Percentiles rank a stretch among this genome's conserved stretches.
These are phyloP conservation scores for Ephydatia muelleri DNA, from an alignment of 37 sponge, comb jelly and placozoan genomes.

Conservation along the genomic window DNA sequence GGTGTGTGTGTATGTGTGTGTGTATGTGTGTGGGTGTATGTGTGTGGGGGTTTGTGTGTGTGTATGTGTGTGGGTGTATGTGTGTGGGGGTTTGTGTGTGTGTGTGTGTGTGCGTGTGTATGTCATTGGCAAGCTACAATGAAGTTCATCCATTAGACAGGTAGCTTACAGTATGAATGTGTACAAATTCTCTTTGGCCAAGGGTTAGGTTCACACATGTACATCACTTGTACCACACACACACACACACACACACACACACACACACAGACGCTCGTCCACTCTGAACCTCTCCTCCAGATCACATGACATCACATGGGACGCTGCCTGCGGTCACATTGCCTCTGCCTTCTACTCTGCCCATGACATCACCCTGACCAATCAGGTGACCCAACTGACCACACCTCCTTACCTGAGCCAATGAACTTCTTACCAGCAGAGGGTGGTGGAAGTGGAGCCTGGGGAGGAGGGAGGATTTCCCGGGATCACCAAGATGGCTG, in stretches of 20 bases:
- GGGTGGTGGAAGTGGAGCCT: slow-evolving; percentile 46
- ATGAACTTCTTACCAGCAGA: not conserved
- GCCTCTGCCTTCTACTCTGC: slow-evolving; percentile 52
- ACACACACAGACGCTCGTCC: slow-evolving; percentile 32
- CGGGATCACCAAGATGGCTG: slow-evolving; percentile 26
- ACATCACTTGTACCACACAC: not conserved
- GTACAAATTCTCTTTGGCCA: not conserved
- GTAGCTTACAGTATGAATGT: not conserved
- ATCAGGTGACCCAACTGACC: no score
- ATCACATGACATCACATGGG: slow-evolving; percentile 7
- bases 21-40: no score
- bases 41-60: not conserved
- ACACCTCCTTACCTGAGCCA: no score
- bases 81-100: no score
- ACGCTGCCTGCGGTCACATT: slow-evolving; percentile 10
- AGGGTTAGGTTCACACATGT: not conserved
- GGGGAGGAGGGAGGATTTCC: slow-evolving; percentile 26
- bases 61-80: no score
- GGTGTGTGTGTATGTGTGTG: no score
- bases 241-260: slow-evolving; percentile 33
- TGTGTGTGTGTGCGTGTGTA: no score
- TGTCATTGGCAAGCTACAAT: no score
- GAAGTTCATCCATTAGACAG: no score
- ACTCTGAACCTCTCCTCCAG: slow-evolving; percentile 30
- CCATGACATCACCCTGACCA: slow-evolving; percentile 18